phyloP scores from a whole-genome alignment of 2,797 vertebrate species.

The Selene dorsalis region DNA sequence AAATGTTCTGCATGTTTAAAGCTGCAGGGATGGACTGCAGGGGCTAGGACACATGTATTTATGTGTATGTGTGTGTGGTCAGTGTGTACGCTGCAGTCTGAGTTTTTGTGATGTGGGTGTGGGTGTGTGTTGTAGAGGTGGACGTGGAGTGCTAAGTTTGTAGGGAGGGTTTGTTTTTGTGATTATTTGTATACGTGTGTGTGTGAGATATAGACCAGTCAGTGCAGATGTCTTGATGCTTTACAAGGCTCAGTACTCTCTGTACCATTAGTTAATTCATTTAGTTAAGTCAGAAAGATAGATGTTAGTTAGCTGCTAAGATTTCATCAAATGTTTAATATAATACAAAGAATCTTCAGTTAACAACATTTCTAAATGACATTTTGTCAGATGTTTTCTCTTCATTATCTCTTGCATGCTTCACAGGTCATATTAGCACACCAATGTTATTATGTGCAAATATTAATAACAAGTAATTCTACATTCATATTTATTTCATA shows the following conservation, averaged over 20 bases:
- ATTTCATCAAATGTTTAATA: no score
- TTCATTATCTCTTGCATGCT: neutral
- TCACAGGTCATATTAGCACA: neutral
- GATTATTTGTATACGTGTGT: no score
- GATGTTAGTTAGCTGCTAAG: no score
- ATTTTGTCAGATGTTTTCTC: neutral
- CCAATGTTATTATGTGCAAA: no score
- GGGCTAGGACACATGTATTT: slow-evolving; percentile 3
- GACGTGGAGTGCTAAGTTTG: neutral
- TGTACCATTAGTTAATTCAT: no score
- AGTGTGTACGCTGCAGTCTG: neutral
- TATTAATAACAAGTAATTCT: no score
- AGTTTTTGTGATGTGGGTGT: neutral
- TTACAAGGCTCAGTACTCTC: no score
- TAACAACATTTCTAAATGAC: no score
- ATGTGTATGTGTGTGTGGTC: slow-evolving; percentile 17
- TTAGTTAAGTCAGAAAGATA: no score
- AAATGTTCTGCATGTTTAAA: slow-evolving; percentile 46
- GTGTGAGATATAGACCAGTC: neutral
- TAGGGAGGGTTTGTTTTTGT: neutral
- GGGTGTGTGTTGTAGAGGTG: neutral
- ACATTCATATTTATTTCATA: no score
- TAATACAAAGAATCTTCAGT: no score
- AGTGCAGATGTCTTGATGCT: no score
- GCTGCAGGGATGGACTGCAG: slow-evolving; percentile 31